Percentiles rank a stretch among this genome's conserved stretches.
These are phyloP conservation scores for Meghimatium bilineatum DNA, from an alignment of 2,888 invertebrate species.

Conservation along the genomic window DNA sequence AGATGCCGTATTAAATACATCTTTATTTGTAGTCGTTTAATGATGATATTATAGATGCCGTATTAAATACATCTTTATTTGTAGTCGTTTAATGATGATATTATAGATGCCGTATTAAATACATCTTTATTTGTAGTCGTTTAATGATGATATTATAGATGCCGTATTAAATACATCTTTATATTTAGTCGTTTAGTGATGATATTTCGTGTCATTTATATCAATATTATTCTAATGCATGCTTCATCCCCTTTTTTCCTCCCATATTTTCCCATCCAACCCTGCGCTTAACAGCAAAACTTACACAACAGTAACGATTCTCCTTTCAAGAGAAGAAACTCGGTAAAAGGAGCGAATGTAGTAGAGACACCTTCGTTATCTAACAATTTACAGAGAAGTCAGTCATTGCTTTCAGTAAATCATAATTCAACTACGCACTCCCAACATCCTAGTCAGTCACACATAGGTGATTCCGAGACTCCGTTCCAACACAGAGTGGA, in stretches of 20 bases:
- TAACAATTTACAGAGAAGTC: conserved; percentile 48
- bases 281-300: conserved; percentile 53
- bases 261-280: neutral
- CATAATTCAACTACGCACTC: conserved; percentile 23
- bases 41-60: too few relatives aligned
- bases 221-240: conserved; percentile 2
- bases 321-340: conserved; percentile 50
- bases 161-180: too few relatives aligned
- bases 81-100: too few relatives aligned
- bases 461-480: neutral
- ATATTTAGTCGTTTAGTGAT: neutral
- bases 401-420: conserved; percentile 51
- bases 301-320: conserved; percentile 46
- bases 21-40: too few relatives aligned
- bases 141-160: too few relatives aligned
- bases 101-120: neutral
- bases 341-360: conserved; percentile 40
- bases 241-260: too few relatives aligned
- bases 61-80: too few relatives aligned
- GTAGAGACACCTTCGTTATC: neutral
- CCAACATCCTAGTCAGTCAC: conserved; percentile 11
- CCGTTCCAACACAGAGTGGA: neutral
- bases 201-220: neutral
- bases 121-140: too few relatives aligned
- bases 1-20: too few relatives aligned